Percentiles rank a stretch among this genome's conserved stretches.
Evolutionary conservation across 2,113 vertebrate species (phyloP).

Genomic region (Pampusana beccarii): DNA sequence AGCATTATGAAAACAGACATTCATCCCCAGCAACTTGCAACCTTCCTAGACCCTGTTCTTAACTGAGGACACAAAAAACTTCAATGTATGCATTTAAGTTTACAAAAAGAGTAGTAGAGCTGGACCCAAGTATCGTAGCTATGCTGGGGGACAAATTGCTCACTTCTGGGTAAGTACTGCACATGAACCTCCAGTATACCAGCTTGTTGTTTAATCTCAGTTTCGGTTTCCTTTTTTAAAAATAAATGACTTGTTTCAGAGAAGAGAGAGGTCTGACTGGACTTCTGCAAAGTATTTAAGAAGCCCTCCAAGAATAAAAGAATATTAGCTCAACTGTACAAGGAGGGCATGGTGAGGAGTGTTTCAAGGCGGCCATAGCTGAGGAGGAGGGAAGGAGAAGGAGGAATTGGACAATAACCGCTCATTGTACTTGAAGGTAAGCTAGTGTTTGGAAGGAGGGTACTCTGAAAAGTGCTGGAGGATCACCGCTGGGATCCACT

Average conservation of each 20-base stretch:
- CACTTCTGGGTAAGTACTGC: background rate
- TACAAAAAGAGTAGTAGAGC: background rate
- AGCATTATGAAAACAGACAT: background rate
- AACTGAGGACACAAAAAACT: background rate
- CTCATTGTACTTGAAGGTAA: background rate
- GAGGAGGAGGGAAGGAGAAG: background rate
- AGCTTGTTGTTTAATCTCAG: background rate
- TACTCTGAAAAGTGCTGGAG: background rate
- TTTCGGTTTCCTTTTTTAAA: background rate
- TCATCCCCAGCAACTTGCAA: background rate
- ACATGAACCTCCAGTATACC: background rate
- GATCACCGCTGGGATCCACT: background rate
- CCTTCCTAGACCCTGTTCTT: background rate
- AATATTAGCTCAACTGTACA: background rate
- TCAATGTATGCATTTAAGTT: background rate
- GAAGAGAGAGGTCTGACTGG: background rate
- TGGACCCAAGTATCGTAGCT: background rate
- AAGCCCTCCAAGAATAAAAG: background rate
- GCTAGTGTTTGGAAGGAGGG: background rate
- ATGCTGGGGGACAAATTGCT: background rate
- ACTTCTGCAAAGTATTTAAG: background rate
- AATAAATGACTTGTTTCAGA: background rate
- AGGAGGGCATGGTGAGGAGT: background rate
- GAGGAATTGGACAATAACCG: background rate
- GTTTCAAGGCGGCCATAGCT: background rate